Percentiles rank a stretch among this genome's conserved stretches.
Conservation (phyloP, 2,888 invertebrate genomes). For the Chymomyza procnemis region DNA sequence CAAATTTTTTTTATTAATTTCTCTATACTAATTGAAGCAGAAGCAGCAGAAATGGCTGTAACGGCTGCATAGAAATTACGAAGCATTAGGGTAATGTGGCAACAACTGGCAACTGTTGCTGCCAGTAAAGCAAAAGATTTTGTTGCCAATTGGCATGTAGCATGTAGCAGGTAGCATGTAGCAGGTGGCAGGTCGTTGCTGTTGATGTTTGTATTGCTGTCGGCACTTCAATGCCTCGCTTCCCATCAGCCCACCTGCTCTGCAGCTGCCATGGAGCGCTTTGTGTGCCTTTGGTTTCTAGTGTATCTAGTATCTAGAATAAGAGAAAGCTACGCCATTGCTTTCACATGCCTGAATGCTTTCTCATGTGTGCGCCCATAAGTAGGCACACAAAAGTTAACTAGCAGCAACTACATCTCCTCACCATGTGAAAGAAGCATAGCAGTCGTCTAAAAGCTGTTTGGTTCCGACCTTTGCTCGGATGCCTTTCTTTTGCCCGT, state of each 20-base stretch:
- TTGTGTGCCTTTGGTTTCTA: background rate
- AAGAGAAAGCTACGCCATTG: slow-evolving; percentile 47
- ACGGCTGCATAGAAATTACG: slow-evolving; percentile 47
- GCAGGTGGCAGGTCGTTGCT: slow-evolving; percentile 15
- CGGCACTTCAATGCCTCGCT: slow-evolving; percentile 50
- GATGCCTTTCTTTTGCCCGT: background rate
- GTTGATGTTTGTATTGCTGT: slow-evolving; percentile 32
- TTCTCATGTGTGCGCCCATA: background rate
- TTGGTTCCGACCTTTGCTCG: background rate
- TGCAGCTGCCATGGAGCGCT: background rate
- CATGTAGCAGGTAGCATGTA: background rate
- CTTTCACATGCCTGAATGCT: slow-evolving; percentile 42
- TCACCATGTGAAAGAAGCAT: slow-evolving; percentile 20
- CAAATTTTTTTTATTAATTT: slow-evolving; percentile 64
- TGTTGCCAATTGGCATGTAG: background rate
- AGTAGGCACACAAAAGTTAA: slow-evolving; percentile 5
- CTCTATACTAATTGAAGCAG: slow-evolving; percentile 68
- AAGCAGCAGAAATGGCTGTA: slow-evolving; percentile 42
- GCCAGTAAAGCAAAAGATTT: background rate
- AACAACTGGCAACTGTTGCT: slow-evolving; percentile 55
- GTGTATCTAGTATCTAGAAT: slow-evolving; percentile 23
- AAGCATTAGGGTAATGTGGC: slow-evolving; percentile 59
- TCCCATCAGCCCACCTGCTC: background rate
- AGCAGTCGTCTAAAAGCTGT: background rate
- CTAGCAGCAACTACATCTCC: slow-evolving; percentile 10